These are phyloP conservation scores for Sicus ferrugineus DNA, from an alignment of 2,888 invertebrate genomes.

Conservation along the genomic window DNA sequence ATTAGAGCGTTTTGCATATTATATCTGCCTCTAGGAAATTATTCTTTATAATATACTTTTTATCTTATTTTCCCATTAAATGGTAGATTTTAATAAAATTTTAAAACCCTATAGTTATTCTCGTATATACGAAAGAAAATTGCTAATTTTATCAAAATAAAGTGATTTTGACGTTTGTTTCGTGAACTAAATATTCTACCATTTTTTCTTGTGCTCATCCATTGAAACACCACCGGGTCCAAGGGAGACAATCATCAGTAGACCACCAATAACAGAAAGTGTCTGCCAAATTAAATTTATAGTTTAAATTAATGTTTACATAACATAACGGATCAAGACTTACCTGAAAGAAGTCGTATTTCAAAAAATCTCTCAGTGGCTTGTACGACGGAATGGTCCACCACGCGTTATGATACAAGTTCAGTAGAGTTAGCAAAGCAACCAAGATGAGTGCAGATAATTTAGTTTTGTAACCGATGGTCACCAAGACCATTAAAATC, in stretches of 20 bases:
- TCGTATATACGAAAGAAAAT: slow-evolving; percentile 41
- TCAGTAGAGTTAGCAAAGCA: slow-evolving; percentile 84
- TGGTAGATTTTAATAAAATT: slow-evolving; percentile 18
- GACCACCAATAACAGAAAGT: slow-evolving; percentile 96
- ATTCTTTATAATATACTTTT: slow-evolving; percentile 8
- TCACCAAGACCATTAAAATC: slow-evolving; percentile 93
- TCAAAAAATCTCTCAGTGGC: slow-evolving; percentile 97
- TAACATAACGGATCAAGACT: slow-evolving; percentile 43
- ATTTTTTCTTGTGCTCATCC: slow-evolving; percentile 99
- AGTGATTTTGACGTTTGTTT: slow-evolving; percentile 28
- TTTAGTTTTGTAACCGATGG: slow-evolving; percentile 98
- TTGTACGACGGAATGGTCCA: slow-evolving; percentile 96
- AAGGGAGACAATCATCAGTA: slow-evolving; percentile 96
- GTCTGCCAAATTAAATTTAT: slow-evolving; percentile 79
- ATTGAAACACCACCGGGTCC: slow-evolving; percentile 99
- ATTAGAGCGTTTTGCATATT: too few species aligned
- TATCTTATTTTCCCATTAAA: slow-evolving; percentile 19
- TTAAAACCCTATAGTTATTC: not conserved
- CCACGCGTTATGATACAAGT: slow-evolving; percentile 98
- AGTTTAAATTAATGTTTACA: not conserved
- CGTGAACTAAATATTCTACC: slow-evolving; percentile 52
- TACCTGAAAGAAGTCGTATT: slow-evolving; percentile 99
- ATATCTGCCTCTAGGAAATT: too few species aligned
- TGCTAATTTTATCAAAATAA: slow-evolving; percentile 43
- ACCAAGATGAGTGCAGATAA: slow-evolving; percentile 95